These are phyloP conservation scores for Dallia pectoralis DNA, from an alignment of 2,797 vertebrate species.

Conservation along the genomic window DNA sequence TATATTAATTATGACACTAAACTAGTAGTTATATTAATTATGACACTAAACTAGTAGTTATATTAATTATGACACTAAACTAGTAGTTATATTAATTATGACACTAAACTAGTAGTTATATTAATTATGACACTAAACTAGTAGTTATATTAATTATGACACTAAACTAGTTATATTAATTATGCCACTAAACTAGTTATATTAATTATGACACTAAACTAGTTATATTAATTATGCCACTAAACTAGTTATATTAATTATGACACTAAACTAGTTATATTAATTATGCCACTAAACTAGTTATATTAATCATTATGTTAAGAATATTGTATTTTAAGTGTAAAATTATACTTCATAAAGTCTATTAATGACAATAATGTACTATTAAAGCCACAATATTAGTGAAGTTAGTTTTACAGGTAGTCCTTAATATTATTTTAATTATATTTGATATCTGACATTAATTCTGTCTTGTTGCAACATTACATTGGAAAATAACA, in stretches of 20 bases:
- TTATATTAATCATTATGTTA: background rate
- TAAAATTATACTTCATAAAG: background rate
- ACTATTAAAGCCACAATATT: background rate
- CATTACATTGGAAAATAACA: conserved; percentile 20
- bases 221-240: background rate
- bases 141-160: background rate
- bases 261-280: background rate
- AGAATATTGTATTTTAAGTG: background rate
- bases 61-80: background rate
- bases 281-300: background rate
- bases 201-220: background rate
- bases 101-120: background rate
- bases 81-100: background rate
- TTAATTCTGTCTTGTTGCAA: background rate
- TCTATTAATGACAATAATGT: background rate
- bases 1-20: background rate
- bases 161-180: background rate
- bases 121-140: background rate
- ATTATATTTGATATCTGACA: background rate
- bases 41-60: background rate
- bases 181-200: background rate
- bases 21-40: too few species aligned
- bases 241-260: background rate
- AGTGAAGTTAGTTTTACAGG: background rate
- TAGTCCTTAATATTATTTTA: background rate